Conservation (phyloP, 2,888 invertebrate genomes). For the Tetragonisca angustula region DNA sequence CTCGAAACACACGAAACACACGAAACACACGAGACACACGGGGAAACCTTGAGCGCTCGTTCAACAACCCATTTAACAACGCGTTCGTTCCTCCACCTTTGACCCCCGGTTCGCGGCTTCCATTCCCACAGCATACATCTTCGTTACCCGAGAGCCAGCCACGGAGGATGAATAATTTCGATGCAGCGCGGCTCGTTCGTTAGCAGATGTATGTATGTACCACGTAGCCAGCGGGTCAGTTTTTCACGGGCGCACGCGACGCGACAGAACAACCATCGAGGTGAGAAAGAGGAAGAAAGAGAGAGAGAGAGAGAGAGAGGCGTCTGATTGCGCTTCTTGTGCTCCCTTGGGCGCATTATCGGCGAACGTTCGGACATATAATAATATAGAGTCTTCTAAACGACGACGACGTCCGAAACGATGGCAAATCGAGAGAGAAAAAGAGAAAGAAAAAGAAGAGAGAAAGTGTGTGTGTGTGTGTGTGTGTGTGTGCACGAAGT, state of each 20-base stretch:
- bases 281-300: too few species aligned
- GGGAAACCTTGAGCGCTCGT: not conserved
- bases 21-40: not conserved
- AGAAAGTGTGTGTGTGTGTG: too few species aligned
- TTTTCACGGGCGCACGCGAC: slow-evolving; percentile 23
- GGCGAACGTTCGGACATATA: not conserved
- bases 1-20: not conserved
- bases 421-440: not conserved
- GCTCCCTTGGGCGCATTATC: slow-evolving; percentile 30
- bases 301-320: too few species aligned
- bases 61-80: not conserved
- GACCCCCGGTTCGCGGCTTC: not conserved
- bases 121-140: slow-evolving; percentile 38
- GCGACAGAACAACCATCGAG: slow-evolving; percentile 28
- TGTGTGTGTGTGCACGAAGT: too few species aligned
- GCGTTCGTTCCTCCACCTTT: not conserved
- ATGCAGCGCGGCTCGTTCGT: slow-evolving; percentile 32
- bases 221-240: not conserved
- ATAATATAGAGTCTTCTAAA: slow-evolving; percentile 47
- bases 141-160: slow-evolving; percentile 35
- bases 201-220: slow-evolving; percentile 1
- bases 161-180: slow-evolving; percentile 48
- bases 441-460: too few species aligned
- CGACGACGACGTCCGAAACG: slow-evolving; percentile 32
- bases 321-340: slow-evolving; percentile 30